Evolutionary conservation across 2,113 vertebrate species (phyloP).

Genomic region (Macaca fascicularis): T2T-MFA8v1.1 NC_088375.1:70871501-70872000

Average conservation of each 20-base stretch:
- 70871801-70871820: neutral
- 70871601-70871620: no score
- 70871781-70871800: neutral
- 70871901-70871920: neutral
- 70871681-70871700: neutral
- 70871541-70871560: no score
- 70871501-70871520: no score
- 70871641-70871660: no score
- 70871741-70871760: neutral
- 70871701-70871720: neutral
- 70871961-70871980: neutral
- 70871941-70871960: neutral
- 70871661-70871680: no score
- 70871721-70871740: neutral
- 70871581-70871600: no score
- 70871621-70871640: no score
- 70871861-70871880: neutral
- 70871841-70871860: neutral
- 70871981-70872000: neutral
- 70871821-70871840: neutral
- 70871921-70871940: conserved; percentile 26
- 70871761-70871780: neutral
- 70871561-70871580: no score
- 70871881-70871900: neutral
- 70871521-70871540: no score